These are phyloP conservation scores for Corythucha ciliata DNA, from an alignment of 2,888 invertebrate species.

Conservation along the genomic window DNA sequence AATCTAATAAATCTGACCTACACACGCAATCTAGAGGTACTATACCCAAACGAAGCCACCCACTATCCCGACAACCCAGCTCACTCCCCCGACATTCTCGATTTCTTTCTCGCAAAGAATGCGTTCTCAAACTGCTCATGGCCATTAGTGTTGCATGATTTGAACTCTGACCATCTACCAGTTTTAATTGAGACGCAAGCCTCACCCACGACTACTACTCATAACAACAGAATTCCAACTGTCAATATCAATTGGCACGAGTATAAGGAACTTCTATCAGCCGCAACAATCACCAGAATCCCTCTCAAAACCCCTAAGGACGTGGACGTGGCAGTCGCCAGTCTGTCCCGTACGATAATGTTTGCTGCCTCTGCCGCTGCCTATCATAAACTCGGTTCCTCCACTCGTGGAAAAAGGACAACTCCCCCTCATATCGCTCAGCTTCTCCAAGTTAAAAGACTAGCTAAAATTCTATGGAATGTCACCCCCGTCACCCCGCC, in stretches of 20 bases:
- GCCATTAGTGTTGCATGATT: constrained; percentile 3
- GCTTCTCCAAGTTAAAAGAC: constrained; percentile 8
- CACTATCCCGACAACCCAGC: constrained; percentile 5
- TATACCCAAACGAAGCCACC: constrained; percentile 8
- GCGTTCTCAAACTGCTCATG: neutral
- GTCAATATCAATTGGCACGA: constrained; percentile 7
- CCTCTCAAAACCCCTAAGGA: constrained; percentile 9
- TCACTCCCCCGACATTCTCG: constrained; percentile 6
- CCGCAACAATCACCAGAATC: neutral
- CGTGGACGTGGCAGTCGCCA: constrained; percentile 3
- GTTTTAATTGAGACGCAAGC: neutral
- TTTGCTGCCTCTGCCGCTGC: constrained; percentile 13
- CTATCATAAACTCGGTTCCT: too few species aligned
- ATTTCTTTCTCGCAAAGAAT: constrained; percentile 11
- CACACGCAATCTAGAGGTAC: neutral
- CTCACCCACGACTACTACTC: neutral
- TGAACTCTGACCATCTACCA: constrained; percentile 14
- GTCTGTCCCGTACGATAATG: constrained; percentile 3
- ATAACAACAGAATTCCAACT: neutral
- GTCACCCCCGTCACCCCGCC: neutral
- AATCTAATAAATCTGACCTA: neutral
- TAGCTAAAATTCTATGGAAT: neutral
- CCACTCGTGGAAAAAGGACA: neutral
- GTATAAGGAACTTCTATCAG: constrained; percentile 8
- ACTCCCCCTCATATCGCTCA: neutral